Evolutionary conservation across 2,797 vertebrate species (phyloP), one percentile per base, ranked within the genome.

Genomic region (Cossypha polioptera): DNA sequence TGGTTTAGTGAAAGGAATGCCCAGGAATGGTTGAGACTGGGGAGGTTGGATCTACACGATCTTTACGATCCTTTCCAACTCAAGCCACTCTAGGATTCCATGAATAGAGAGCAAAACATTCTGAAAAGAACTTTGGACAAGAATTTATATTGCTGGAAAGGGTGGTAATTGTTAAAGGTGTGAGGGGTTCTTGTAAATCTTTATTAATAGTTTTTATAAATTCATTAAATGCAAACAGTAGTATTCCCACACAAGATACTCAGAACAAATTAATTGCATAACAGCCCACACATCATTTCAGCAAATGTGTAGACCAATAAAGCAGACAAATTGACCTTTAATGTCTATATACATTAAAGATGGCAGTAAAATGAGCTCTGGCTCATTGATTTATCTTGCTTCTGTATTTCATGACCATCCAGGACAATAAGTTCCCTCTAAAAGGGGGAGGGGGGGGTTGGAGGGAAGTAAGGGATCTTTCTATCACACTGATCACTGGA

Each of bases 371-470:
- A 26, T 35, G 40, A 24, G 13, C 14, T 45, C 22, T 47, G 12
- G 24, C 20, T 38, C 36, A 26, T 7, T 47, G 28, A 31, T 57
- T 81, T 66, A 4, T 50, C 22, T 57, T 80, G 4, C 50, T 90
- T 58, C 61, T 40, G 13, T 45, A 50, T 28, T 6, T 50, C 26
- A 16, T 45, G 22, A 25, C 24, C 58, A 74, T 62, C 18, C 16
- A 82, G n/a, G 7, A 54, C 5, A 51, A 48, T 21, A 16, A 35
- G 1, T 31, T 10, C 28, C 8, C 11, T 63, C 24, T 26, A 31
- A 71, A 85, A 74, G 1, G 0, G 7, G 1, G 3, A 4, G 1
- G 1, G 6, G 36, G 5, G 5, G 36, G 36, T 13, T 22, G 3
- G 5, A 0, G 7, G 6, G 28, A 81, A 28, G 2, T 29, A 26